Percentiles rank a stretch among this genome's conserved stretches.
These are phyloP conservation scores for Pomatorhinus ruficollis DNA, from an alignment of 2,113 vertebrate species.

Conservation along the genomic window DNA sequence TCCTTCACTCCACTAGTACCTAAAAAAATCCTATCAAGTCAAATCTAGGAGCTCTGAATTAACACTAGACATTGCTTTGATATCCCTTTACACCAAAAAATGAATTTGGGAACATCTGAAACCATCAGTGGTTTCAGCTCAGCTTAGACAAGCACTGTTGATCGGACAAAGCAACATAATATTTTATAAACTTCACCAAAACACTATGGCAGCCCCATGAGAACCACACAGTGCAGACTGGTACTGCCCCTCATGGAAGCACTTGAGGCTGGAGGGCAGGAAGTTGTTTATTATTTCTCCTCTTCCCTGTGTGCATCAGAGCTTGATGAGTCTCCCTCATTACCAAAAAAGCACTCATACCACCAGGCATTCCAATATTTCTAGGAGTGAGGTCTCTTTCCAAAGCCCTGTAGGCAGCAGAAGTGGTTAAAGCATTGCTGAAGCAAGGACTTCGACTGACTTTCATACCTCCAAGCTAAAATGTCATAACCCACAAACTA, in stretches of 20 bases:
- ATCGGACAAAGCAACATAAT: background rate
- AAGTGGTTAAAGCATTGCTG: background rate
- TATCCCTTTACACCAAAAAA: background rate
- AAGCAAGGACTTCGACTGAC: background rate
- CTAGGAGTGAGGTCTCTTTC: background rate
- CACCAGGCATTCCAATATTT: background rate
- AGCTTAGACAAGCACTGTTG: background rate
- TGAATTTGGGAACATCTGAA: background rate
- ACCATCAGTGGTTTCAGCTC: background rate
- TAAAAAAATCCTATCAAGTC: background rate
- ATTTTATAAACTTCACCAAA: background rate
- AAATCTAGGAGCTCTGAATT: background rate
- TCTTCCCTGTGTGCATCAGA: background rate
- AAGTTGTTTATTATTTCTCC: background rate
- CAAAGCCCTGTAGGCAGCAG: background rate
- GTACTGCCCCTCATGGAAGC: background rate
- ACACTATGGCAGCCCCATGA: rapidly evolving
- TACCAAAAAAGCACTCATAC: background rate
- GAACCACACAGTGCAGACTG: rapidly evolving
- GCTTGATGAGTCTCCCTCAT: background rate
- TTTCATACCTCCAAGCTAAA: constrained; percentile 27
- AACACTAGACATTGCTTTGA: background rate
- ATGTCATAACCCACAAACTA: background rate
- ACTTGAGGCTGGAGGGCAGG: background rate
- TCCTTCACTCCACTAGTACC: background rate